A percentile compares a stretch with the other conserved stretches of the same genome.
These are phyloP conservation scores for Eupristina koningsbergeri DNA, from an alignment of 1,140 invertebrate genomes.

Conservation along the genomic window DNA sequence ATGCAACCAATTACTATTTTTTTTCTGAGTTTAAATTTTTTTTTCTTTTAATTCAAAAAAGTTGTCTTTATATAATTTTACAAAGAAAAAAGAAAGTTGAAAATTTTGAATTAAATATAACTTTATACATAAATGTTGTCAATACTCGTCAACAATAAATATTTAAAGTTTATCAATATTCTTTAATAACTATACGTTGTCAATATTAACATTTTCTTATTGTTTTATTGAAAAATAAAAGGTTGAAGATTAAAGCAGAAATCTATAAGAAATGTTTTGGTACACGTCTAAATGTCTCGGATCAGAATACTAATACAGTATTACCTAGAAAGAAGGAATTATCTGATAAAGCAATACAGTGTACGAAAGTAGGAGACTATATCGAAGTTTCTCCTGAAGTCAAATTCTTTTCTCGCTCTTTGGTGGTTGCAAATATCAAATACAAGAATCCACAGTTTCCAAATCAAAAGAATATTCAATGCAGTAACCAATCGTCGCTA, in stretches of 20 bases:
- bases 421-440: neutral
- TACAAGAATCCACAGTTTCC: neutral
- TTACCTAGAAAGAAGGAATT: neutral
- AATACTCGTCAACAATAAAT: neutral
- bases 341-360: conserved; percentile 30
- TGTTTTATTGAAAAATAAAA: neutral
- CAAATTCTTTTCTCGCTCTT: conserved; percentile 26
- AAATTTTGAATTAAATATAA: neutral
- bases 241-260: neutral
- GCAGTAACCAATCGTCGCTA: neutral
- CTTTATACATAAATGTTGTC: neutral
- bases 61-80: neutral
- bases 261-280: neutral
- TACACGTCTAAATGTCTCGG: neutral
- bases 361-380: neutral
- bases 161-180: neutral
- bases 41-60: no score
- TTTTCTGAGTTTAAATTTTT: no score
- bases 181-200: neutral
- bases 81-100: neutral
- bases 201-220: neutral
- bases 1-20: no score
- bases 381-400: neutral
- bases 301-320: neutral
- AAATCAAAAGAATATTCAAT: no score